Evolutionary conservation across 1,140 invertebrate species (phyloP).

Genomic region (Asobara japonica): DNA sequence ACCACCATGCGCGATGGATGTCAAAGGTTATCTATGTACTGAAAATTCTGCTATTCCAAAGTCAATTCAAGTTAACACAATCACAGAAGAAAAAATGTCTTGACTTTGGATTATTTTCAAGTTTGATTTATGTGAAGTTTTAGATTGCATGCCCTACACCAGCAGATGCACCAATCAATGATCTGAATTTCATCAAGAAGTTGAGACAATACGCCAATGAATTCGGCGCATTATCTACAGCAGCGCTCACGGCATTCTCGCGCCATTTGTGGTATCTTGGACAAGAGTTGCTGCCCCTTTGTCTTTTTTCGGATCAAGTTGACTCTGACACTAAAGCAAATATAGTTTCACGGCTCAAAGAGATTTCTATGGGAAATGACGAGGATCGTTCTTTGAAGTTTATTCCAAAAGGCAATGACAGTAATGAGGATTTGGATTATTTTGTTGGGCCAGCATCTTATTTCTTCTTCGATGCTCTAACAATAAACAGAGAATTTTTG

Average conservation of each 20-base stretch:
- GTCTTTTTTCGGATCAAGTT: too few species aligned
- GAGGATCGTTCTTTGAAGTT: too few species aligned
- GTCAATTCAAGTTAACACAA: conserved; percentile 39
- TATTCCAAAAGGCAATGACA: too few species aligned
- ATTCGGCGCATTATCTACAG: conserved; percentile 28
- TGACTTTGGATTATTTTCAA: conserved; percentile 43
- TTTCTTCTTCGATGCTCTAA: too few species aligned
- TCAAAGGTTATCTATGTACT: conserved; percentile 54
- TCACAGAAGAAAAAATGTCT: conserved; percentile 25
- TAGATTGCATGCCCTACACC: conserved; percentile 36
- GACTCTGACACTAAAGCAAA: too few species aligned
- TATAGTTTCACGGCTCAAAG: too few species aligned
- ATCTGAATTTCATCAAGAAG: conserved; percentile 41
- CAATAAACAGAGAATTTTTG: neutral
- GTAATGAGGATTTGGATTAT: too few species aligned
- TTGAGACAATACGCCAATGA: conserved; percentile 31
- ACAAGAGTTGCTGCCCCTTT: too few species aligned
- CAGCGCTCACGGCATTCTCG: conserved; percentile 24
- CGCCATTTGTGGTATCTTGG: too few species aligned
- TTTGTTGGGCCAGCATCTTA: too few species aligned
- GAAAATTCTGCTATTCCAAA: conserved; percentile 48
- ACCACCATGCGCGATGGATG: conserved; percentile 55
- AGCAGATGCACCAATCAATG: conserved; percentile 38
- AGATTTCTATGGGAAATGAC: too few species aligned
- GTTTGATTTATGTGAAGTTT: conserved; percentile 34